These are phyloP conservation scores for Steromphala cineraria DNA, from an alignment of 2,888 invertebrate genomes.

Conservation along the genomic window DNA sequence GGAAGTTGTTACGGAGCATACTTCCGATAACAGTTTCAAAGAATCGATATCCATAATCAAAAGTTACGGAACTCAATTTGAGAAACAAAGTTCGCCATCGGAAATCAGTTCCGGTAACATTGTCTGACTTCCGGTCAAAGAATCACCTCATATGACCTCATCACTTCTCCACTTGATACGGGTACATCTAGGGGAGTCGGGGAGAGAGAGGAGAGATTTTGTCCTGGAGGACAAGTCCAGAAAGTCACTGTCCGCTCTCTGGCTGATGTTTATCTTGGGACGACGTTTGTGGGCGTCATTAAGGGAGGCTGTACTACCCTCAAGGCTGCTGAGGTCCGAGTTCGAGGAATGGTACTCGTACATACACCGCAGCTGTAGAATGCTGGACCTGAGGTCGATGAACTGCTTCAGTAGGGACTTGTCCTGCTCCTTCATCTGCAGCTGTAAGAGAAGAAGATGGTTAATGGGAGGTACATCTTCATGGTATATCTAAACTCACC, in stretches of 20 bases:
- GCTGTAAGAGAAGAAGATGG: conserved; percentile 41
- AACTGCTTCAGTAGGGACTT: conserved; percentile 60
- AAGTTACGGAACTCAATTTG: too few species aligned
- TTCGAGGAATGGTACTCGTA: conserved; percentile 52
- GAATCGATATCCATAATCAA: too few species aligned
- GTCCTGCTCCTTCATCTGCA: conserved; percentile 65
- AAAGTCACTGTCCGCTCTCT: conserved; percentile 23
- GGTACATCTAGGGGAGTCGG: conserved; percentile 47
- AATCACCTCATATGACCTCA: conserved; percentile 48
- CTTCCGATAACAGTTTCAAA: too few species aligned
- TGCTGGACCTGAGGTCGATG: conserved; percentile 57
- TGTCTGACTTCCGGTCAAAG: too few species aligned
- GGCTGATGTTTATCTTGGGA: background rate
- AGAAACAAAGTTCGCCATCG: too few species aligned
- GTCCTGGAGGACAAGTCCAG: conserved; percentile 20
- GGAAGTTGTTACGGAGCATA: too few species aligned
- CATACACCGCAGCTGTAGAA: conserved; percentile 56
- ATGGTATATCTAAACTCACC: too few species aligned
- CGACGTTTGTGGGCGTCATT: conserved; percentile 39
- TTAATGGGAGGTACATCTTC: too few species aligned
- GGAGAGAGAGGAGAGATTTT: conserved; percentile 47
- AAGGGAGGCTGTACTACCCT: conserved; percentile 58
- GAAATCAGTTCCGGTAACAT: too few species aligned
- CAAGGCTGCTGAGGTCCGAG: conserved; percentile 55
- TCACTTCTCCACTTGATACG: conserved; percentile 60